Evolutionary conservation across 53 echinoderm and acorn worm species (phyloP), one percentile per base, ranked within the genome.

Genomic region (Echinometra lucunter): DNA sequence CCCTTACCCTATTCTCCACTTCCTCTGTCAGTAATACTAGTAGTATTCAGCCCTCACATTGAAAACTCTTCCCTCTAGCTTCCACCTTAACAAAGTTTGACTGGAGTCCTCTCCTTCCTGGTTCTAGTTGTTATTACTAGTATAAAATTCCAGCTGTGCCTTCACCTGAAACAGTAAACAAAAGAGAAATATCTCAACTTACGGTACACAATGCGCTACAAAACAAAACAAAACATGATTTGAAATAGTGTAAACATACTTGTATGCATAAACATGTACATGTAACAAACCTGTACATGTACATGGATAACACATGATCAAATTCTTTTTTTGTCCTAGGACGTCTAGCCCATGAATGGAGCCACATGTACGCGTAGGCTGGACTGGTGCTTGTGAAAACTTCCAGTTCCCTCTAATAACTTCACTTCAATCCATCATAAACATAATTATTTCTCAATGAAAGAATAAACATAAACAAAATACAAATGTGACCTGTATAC

Each of bases 1-100:
- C 1, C 5, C 44, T 81, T 44, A 81, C 81, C 19, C 44, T 7
- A 44, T 53, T 85, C 53, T 47, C 85, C 49, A n/a, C 85, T 45
- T 85, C 85, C 85, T 85, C 85, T 28, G 49, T n/a, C 53, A 21
- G 44, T 80, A 3, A 37, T 3, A 4, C 28, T 4, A 27, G 0
- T 28, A 16, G n/a, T 85, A n/a, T n/a, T 30, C 49, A 47, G 45
- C 85, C 85, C 85, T 85, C 85, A 85, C 85, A 85, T 85, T 85
- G 85, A 85, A n/a, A 47, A 78, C 78, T 78, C 78, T 6, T 78
- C 42, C 9, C 38, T 38, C 78, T 40, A 38, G 23, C 38, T 40
- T 40, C 35, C 78, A 19, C 78, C 38, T 69, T 42, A 19, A 30
- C 6, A 78, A 78, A 78, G 7, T 19, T 69, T 40, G 78, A 21